A percentile compares a stretch with the other conserved stretches of the same genome.
phyloP scores from a whole-genome alignment of 2,797 vertebrate genomes.

The Notoglanidium macrostoma region DNA sequence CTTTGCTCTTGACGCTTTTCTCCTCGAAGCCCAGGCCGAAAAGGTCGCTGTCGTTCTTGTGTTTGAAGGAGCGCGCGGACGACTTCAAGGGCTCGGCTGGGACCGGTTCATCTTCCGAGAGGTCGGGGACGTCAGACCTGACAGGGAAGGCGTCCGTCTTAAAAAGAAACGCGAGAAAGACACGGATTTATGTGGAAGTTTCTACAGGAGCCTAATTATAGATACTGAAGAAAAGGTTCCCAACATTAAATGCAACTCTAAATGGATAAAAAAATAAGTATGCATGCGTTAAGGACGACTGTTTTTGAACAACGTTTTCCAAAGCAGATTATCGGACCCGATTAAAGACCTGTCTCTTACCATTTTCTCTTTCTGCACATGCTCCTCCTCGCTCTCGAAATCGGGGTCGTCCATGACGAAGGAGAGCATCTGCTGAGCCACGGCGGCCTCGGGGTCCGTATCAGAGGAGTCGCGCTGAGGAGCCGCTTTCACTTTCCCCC shows the following conservation, averaged over 20 bases:
- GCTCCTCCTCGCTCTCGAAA: slow-evolving; percentile 90
- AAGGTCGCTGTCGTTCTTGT: slow-evolving; percentile 83
- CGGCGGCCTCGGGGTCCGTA: slow-evolving; percentile 84
- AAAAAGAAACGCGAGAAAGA: not conserved
- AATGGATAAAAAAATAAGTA: not conserved
- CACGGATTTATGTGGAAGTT: too few species aligned
- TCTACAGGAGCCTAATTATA: not conserved
- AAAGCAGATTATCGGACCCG: not conserved
- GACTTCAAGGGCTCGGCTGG: slow-evolving; percentile 72
- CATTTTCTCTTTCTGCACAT: slow-evolving; percentile 75
- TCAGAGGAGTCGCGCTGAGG: slow-evolving; percentile 79
- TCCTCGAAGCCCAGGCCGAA: slow-evolving; percentile 89
- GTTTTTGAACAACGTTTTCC: not conserved
- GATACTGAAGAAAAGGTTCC: not conserved
- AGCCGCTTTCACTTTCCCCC: slow-evolving; percentile 63
- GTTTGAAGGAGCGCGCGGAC: slow-evolving; percentile 77
- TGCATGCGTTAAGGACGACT: not conserved
- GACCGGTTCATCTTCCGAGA: slow-evolving; percentile 83
- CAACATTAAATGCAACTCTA: not conserved
- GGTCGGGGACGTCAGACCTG: slow-evolving; percentile 86
- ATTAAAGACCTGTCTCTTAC: slow-evolving; percentile 52
- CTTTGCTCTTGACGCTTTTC: slow-evolving; percentile 69
- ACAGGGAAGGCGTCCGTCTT: slow-evolving; percentile 81
- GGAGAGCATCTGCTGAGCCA: slow-evolving; percentile 92
- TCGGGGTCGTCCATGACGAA: slow-evolving; percentile 97